Evolutionary conservation across 53 echinoderm and acorn worm species (phyloP), one percentile per base, ranked within the genome.

Genomic region (Mesocentrotus franciscanus): DNA sequence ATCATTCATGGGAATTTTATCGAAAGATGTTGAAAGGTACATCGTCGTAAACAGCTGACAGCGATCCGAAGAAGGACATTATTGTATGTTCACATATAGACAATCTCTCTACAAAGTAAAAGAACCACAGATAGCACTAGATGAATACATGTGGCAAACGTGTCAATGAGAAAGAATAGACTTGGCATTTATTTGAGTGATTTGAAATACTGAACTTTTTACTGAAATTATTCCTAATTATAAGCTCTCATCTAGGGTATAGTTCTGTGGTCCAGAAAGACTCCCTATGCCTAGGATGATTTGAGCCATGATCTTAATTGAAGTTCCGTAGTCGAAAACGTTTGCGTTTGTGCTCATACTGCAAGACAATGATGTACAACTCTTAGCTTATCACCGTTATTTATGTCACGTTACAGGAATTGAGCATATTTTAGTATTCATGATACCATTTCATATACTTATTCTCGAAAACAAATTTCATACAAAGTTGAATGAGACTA

Each of bases 181-280:
- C 36, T 79, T 35, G 1, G 0, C 16, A 9, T 26, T 0, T 74
- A 22, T 84, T 0, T 34, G 9, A 22, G 18, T 84, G 39, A 42
- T 84, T 84, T 84, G 84, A 84, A 84, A 84, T 18, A 84, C 84
- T 84, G 42, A 84, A 84, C 84, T 84, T 49, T 84, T 84, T 42
- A 84, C 49, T 49, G 49, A 49, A 49, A 49, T 49, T 49, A 4
- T 20, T 30, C 4, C 32, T 78, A 78, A 33, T 34, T 68, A 78
- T 34, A 22, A 22, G 49, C 49, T 84, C 39, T 49, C 14, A 20
- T 42, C 39, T 49, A 20, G 84, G 49, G 24, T 84, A 84, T 0
- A 18, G 12, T 24, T 84, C 84, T 20, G 84, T 36, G 24, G 24
- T 84, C 84, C 84, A 84, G 24, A 84, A 84, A 84, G n/a, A 84